Base-by-base conservation (phyloP, 2,888 invertebrate species). In the Epinotia brunnichana region DNA sequence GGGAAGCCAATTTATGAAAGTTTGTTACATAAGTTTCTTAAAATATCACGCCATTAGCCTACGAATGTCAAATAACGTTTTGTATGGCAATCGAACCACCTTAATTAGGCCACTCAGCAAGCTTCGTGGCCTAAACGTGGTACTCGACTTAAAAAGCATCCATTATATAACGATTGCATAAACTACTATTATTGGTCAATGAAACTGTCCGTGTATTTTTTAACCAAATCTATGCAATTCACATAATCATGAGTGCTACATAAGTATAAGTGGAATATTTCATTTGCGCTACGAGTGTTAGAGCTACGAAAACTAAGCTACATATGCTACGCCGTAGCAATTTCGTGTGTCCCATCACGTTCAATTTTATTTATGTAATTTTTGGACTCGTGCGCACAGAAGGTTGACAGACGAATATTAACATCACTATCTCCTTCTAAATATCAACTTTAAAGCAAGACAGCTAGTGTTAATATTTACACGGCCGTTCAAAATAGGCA, bases 291-390 rank as follows among this genome's bases (percentile, higher is more conserved):
- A 61, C 54, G 66, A 39, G n/a, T 35, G 11, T 10, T 54, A 48
- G 17, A 19, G 53, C 53, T 54, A 48, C 57, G 24, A 41, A 41
- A 21, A 2, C 13, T 19, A 10, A 44, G 66, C 66, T 66, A 54
- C 44, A 24, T 56, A 44, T 68, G 72, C 72, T 72, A 72, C 72
- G 61, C 13, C 54, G 72, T 56, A 72, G 67, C 48, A 17, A 4
- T 29, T 39, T 41, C 53, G 13, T 29, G 35, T 15, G 10, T 15
- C 0, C 4, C 7, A 41, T 61, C 29, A 10, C n/a, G 13, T 15
- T 29, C n/a, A 66, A 10, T 39, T 5, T 9, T 7, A 24, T 13
- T 10, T 35, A 2, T 10, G 29, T 21, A 13, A 51, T 3, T 29
- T n/a, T 48, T 0, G 13, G 39, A 51, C 72, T 72, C 67, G 67